Conservation (phyloP, 2,888 invertebrate species). For the Leuctra nigra region DNA sequence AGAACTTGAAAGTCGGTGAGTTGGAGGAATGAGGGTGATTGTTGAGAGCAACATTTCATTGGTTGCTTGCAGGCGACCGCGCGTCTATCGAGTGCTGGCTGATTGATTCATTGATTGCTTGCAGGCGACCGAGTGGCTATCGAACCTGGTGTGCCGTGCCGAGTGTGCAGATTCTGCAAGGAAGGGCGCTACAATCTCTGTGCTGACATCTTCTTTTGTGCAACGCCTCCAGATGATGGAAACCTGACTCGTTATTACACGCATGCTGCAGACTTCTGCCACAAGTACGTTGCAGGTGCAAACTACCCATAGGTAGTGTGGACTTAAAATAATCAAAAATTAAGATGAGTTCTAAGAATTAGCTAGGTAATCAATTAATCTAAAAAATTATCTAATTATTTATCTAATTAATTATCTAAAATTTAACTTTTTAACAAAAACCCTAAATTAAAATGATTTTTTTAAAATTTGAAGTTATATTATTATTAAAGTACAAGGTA, state of each 20-base stretch:
- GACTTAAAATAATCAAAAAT: no score
- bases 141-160: conserved; percentile 89
- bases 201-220: conserved; percentile 78
- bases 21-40: conserved; percentile 7
- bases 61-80: not conserved
- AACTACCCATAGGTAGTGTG: no score
- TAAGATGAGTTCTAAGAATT: no score
- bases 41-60: not conserved
- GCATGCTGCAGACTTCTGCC: conserved; percentile 86
- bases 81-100: not conserved
- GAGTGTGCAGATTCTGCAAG: conserved; percentile 79
- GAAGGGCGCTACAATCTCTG: conserved; percentile 88
- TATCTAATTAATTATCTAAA: no score
- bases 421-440: no score
- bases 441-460: no score
- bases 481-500: no score
- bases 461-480: no score
- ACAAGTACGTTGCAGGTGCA: conserved; percentile 62
- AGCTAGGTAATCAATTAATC: no score
- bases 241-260: conserved; percentile 80
- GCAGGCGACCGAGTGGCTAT: conserved; percentile 88
- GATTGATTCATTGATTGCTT: conserved; percentile 3
- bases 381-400: no score
- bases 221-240: conserved; percentile 92
- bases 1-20: conserved; percentile 54